Conservation (phyloP, 2,797 vertebrate species). For the Lacerta agilis region DNA sequence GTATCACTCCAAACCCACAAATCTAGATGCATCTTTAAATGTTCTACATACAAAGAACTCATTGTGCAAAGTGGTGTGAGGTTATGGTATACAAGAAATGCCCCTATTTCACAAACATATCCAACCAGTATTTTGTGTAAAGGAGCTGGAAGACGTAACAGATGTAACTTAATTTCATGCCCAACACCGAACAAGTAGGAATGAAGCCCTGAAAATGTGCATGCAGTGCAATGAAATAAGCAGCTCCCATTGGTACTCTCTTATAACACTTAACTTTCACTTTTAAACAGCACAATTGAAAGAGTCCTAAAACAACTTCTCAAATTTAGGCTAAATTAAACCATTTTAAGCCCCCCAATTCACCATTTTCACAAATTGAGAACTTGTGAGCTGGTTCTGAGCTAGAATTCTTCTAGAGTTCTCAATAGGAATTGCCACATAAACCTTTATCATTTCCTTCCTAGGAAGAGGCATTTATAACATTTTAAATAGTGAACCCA, state of each 20-base stretch:
- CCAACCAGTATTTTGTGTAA: neutral
- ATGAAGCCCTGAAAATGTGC: neutral
- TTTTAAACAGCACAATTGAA: no score
- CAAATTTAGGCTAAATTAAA: neutral
- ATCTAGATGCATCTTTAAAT: neutral
- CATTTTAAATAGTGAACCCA: fast-evolving
- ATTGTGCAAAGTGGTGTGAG: neutral
- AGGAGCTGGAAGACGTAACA: neutral
- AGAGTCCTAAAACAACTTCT: no score
- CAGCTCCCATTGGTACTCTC: neutral
- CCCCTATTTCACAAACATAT: neutral
- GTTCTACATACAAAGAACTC: neutral
- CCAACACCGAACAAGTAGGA: neutral
- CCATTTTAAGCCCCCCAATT: neutral
- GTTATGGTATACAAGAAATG: neutral
- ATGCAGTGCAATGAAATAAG: neutral
- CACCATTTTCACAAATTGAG: neutral
- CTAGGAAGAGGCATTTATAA: neutral
- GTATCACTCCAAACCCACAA: neutral
- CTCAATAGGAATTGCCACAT: neutral
- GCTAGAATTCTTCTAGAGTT: neutral
- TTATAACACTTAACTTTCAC: neutral
- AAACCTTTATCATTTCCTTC: neutral
- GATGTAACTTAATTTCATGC: neutral
- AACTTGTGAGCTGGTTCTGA: neutral